These are phyloP conservation scores for Cryptocephalus primarius DNA, from an alignment of 2,888 invertebrate species.

Conservation along the genomic window DNA sequence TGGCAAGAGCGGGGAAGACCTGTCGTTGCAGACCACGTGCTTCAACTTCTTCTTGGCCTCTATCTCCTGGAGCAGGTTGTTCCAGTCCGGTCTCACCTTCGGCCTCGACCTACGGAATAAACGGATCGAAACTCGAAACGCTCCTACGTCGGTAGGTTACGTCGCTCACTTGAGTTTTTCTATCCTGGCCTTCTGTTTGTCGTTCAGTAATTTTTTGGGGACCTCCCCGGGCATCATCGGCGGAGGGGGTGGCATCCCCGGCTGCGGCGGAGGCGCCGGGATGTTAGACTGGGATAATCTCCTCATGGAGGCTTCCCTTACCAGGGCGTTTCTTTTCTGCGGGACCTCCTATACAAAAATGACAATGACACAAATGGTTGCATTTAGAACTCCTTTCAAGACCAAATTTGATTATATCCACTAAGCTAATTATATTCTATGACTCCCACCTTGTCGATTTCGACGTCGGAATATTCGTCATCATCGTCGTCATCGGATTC, in stretches of 20 bases:
- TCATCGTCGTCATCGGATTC: too few species aligned
- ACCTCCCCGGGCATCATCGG: constrained; percentile 53
- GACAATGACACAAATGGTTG: too few species aligned
- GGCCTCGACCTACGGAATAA: constrained; percentile 49
- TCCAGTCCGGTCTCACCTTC: constrained; percentile 78
- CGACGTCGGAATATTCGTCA: too few species aligned
- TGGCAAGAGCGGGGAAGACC: constrained; percentile 48
- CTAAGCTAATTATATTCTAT: too few species aligned
- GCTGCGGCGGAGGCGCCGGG: constrained; percentile 27
- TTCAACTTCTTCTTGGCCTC: constrained; percentile 67
- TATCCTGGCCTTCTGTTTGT: constrained; percentile 52
- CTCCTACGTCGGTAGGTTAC: background rate
- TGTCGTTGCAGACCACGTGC: constrained; percentile 77
- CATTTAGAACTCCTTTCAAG: too few species aligned
- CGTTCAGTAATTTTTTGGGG: constrained; percentile 40
- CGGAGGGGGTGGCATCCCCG: constrained; percentile 57
- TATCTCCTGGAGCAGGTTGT: constrained; percentile 84
- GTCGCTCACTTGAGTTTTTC: constrained; percentile 52
- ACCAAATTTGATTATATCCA: too few species aligned
- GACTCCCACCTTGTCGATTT: too few species aligned
- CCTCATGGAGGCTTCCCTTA: constrained; percentile 31
- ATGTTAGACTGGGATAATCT: constrained; percentile 20
- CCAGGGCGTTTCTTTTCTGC: constrained; percentile 29
- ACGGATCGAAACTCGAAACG: background rate
- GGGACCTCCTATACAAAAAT: constrained; percentile 21